Evolutionary conservation across 2,888 invertebrate species (phyloP).

Genomic region (Spodoptera exigua): DNA sequence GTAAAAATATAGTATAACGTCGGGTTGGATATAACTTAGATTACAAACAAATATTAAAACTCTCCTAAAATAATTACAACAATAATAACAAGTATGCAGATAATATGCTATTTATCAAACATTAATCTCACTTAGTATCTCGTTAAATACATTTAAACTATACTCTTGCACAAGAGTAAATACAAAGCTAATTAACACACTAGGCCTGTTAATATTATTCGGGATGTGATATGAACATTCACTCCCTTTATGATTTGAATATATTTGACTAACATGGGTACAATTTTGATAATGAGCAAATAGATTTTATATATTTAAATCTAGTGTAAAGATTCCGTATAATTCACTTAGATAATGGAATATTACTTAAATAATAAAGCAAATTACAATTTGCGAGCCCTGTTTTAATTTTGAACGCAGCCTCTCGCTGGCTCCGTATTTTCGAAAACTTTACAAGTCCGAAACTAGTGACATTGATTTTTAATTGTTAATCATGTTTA

Average conservation of each 20-base stretch:
- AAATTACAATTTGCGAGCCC: constrained; percentile 73
- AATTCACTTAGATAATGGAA: constrained; percentile 87
- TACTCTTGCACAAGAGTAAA: constrained; percentile 70
- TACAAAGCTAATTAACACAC: constrained; percentile 73
- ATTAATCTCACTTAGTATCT: constrained; percentile 88
- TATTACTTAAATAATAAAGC: constrained; percentile 84
- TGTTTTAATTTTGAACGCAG: constrained; percentile 61
- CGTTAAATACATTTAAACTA: constrained; percentile 80
- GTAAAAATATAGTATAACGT: constrained; percentile 71
- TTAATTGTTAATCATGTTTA: constrained; percentile 41
- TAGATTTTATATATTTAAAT: constrained; percentile 81
- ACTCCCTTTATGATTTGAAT: constrained; percentile 59
- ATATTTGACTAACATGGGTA: constrained; percentile 82
- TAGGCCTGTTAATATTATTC: constrained; percentile 70
- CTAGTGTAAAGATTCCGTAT: constrained; percentile 79
- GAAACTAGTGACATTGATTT: constrained; percentile 42
- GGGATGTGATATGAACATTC: constrained; percentile 46
- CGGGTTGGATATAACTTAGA: constrained; percentile 77
- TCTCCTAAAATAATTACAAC: constrained; percentile 88
- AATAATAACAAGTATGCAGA: constrained; percentile 85
- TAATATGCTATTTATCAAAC: constrained; percentile 79
- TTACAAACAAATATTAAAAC: constrained; percentile 86
- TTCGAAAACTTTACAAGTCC: constrained; percentile 56
- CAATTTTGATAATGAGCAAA: constrained; percentile 87
- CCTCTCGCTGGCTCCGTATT: constrained; percentile 40